These are phyloP conservation scores for Drosophila seclusa DNA, from an alignment of 2,888 invertebrate species.

Conservation along the genomic window DNA sequence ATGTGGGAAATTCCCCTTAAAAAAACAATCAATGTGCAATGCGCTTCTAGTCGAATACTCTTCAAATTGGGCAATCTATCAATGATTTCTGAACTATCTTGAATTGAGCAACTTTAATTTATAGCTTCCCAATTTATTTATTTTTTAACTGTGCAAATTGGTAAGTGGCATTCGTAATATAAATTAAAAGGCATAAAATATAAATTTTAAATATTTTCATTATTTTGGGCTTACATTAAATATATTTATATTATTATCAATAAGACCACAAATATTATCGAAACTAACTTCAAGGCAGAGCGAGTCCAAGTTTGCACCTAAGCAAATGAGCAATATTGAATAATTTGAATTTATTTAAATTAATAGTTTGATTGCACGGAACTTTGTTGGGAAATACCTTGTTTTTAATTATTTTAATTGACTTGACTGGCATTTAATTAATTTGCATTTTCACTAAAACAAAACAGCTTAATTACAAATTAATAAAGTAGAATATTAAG, in stretches of 20 bases:
- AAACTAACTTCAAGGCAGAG: background rate
- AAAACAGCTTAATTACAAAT: background rate
- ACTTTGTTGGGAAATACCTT: background rate
- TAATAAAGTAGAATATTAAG: background rate
- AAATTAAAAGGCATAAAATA: no score
- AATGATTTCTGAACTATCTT: background rate
- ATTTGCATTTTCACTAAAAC: background rate
- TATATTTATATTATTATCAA: background rate
- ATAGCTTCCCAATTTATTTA: no score
- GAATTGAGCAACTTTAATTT: background rate
- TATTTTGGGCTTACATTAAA: background rate
- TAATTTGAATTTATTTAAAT: background rate
- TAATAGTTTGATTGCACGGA: background rate
- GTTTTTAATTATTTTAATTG: background rate
- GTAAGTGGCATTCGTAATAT: background rate
- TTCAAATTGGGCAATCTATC: background rate
- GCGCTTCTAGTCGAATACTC: background rate
- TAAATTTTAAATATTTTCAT: background rate
- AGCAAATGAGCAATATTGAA: no score
- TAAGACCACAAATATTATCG: background rate
- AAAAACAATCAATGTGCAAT: background rate
- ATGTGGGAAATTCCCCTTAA: background rate
- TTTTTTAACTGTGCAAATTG: background rate
- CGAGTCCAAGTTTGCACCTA: background rate
- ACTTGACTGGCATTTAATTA: background rate